These are phyloP conservation scores for Ameiurus melas DNA, from an alignment of 2,113 vertebrate species.

Conservation along the genomic window DNA sequence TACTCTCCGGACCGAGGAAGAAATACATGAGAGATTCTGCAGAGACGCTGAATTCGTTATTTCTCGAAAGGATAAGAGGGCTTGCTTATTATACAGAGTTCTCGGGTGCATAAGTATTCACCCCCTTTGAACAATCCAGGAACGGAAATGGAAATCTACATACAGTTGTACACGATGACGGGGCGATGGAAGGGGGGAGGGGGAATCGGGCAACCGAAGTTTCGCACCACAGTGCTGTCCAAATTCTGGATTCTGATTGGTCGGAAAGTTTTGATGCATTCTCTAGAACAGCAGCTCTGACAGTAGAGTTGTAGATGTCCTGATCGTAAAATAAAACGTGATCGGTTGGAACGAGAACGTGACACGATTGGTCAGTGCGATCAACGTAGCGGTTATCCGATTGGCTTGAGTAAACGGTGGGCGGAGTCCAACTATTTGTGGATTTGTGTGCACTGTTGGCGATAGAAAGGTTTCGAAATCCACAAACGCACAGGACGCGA, in stretches of 20 bases:
- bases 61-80: not conserved
- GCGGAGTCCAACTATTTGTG: no score
- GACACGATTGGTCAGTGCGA: no score
- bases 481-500: no score
- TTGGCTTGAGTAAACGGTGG: no score
- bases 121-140: not conserved
- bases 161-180: not conserved
- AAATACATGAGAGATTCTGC: not conserved
- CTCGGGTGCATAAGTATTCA: not conserved
- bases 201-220: no score
- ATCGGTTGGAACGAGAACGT: no score
- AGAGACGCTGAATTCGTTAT: not conserved
- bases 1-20: constrained; percentile 14
- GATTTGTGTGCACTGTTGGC: no score
- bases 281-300: not conserved
- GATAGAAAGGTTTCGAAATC: no score
- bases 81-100: not conserved
- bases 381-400: no score
- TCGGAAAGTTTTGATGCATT: not conserved
- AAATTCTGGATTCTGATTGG: not conserved
- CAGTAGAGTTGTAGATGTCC: no score
- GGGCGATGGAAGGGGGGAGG: no score
- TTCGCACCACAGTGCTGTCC: not conserved
- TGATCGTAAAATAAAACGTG: no score
- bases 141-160: not conserved